These are phyloP conservation scores for Aphidius ervi DNA, from an alignment of 1,140 invertebrate species.

Conservation along the genomic window DNA sequence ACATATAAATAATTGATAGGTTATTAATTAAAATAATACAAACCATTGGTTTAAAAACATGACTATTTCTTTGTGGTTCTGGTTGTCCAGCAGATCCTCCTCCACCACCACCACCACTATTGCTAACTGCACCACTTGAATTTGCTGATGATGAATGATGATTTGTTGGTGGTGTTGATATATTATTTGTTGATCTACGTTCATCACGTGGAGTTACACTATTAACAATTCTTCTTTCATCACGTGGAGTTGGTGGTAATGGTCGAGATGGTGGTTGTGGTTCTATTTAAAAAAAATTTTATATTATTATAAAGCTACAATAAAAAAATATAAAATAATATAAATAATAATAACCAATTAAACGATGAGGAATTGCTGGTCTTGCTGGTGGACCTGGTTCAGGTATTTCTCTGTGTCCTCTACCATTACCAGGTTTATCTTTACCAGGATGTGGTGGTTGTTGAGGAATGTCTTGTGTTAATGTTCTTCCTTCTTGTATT, in stretches of 20 bases:
- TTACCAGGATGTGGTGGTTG: constrained; percentile 55
- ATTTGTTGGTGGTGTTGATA: constrained; percentile 56
- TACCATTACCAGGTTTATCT: constrained; percentile 49
- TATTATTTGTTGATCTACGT: constrained; percentile 58
- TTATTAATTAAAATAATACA: constrained; percentile 31
- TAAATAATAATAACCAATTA: constrained; percentile 60
- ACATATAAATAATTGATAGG: no score
- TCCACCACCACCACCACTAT: constrained; percentile 45
- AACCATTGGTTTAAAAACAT: constrained; percentile 82
- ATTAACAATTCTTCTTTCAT: constrained; percentile 60
- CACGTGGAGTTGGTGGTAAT: constrained; percentile 78
- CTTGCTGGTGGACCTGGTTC: constrained; percentile 79
- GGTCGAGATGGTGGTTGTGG: constrained; percentile 68
- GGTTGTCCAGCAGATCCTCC: constrained; percentile 47
- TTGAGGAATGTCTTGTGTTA: constrained; percentile 56
- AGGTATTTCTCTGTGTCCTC: constrained; percentile 58
- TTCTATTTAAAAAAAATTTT: constrained; percentile 49
- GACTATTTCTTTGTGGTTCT: constrained; percentile 69
- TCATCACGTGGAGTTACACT: constrained; percentile 71
- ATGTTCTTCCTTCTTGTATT: constrained; percentile 82
- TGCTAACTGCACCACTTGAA: constrained; percentile 36
- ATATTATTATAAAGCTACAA: constrained; percentile 14
- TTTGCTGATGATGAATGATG: constrained; percentile 41
- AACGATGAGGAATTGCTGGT: constrained; percentile 80
- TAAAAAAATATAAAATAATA: no score